These are phyloP conservation scores for Rhagium mordax DNA, from an alignment of 2,888 invertebrate species.

Conservation along the genomic window DNA sequence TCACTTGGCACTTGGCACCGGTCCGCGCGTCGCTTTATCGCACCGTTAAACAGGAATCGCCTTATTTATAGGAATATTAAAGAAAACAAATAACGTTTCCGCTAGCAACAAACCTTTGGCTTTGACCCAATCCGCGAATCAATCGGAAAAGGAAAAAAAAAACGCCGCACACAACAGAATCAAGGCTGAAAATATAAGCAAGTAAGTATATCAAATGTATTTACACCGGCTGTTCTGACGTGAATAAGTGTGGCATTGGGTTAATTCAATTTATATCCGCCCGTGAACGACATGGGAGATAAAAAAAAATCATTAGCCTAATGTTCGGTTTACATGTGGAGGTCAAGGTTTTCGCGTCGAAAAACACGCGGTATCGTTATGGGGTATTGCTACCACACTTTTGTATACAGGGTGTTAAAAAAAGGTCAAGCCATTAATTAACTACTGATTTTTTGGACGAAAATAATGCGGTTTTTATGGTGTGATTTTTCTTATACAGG, in stretches of 20 bases:
- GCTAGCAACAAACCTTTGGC: background rate
- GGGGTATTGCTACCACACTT: no score
- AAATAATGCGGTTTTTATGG: no score
- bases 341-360: background rate
- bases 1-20: background rate
- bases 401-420: no score
- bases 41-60: background rate
- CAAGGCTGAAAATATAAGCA: background rate
- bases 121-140: conserved; percentile 2
- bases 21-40: background rate
- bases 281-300: background rate
- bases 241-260: conserved; percentile 14
- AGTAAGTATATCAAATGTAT: background rate
- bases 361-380: no score
- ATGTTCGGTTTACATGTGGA: background rate
- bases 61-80: background rate
- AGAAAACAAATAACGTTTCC: background rate
- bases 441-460: no score
- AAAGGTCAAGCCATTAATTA: no score
- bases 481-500: no score
- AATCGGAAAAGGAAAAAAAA: background rate
- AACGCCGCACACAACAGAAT: background rate
- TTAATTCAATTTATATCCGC: conserved; percentile 16
- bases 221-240: conserved; percentile 2
- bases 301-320: background rate